Evolutionary conservation across 2,113 vertebrate species (phyloP).

Genomic region (Chaetura pelagica): DNA sequence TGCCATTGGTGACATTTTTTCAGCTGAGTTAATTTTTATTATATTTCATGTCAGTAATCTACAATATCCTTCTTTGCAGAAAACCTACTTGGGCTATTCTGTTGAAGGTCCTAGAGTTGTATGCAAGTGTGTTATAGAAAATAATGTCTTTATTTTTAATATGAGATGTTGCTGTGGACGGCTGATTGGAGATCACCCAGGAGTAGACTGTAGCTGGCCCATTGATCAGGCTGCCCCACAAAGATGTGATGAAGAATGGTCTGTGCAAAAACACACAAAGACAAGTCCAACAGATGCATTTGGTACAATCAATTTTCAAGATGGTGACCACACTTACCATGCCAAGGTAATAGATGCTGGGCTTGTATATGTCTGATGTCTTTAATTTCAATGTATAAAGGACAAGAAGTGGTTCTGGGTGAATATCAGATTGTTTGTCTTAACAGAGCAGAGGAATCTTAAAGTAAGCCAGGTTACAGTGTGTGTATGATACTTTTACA

Average conservation of each 20-base stretch:
- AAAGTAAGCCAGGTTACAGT: not conserved
- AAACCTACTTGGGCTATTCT: not conserved
- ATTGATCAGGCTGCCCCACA: conserved; percentile 47
- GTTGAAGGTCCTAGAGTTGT: not conserved
- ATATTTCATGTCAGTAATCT: not conserved
- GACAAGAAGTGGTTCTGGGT: not conserved
- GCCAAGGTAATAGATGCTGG: conserved; percentile 81
- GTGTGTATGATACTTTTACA: not conserved
- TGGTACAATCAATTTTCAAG: conserved; percentile 92
- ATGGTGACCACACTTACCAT: conserved; percentile 87
- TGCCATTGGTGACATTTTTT: not conserved
- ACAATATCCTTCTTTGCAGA: not conserved
- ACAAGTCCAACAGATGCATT: conserved; percentile 90
- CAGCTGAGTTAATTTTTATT: not conserved
- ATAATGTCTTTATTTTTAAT: not conserved
- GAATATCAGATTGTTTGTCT: not conserved
- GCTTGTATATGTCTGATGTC: not conserved
- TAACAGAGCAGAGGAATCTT: not conserved
- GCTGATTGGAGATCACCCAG: conserved; percentile 86
- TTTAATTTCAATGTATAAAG: not conserved
- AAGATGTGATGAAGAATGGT: conserved; percentile 81
- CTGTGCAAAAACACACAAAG: conserved; percentile 84
- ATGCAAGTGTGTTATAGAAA: not conserved
- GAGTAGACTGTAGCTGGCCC: conserved; percentile 69
- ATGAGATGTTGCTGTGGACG: conserved; percentile 92